These are phyloP conservation scores for Rattus norvegicus DNA, from an alignment of 2,113 vertebrate species.

Conservation along the genomic window GRCr8 NC_086026.1:75104501-75105000, in stretches of 20 bases:
- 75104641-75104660: slow-evolving; percentile 19
- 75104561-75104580: neutral
- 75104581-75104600: neutral
- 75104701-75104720: neutral
- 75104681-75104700: neutral
- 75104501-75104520: neutral
- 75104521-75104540: neutral
- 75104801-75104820: neutral
- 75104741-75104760: neutral
- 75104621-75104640: slow-evolving; percentile 3
- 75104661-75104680: neutral
- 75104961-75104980: neutral
- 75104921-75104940: neutral
- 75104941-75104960: neutral
- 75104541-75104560: neutral
- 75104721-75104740: neutral
- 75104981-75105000: neutral
- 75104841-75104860: slow-evolving; percentile 67
- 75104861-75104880: slow-evolving; percentile 74
- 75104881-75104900: slow-evolving; percentile 63
- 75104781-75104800: neutral
- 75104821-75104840: neutral
- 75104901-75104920: slow-evolving; percentile 62
- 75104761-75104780: neutral
- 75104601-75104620: neutral